Evolutionary conservation across 2,113 vertebrate genomes (phyloP).

Genomic region (zebrafish (Danio rerio)): DNA sequence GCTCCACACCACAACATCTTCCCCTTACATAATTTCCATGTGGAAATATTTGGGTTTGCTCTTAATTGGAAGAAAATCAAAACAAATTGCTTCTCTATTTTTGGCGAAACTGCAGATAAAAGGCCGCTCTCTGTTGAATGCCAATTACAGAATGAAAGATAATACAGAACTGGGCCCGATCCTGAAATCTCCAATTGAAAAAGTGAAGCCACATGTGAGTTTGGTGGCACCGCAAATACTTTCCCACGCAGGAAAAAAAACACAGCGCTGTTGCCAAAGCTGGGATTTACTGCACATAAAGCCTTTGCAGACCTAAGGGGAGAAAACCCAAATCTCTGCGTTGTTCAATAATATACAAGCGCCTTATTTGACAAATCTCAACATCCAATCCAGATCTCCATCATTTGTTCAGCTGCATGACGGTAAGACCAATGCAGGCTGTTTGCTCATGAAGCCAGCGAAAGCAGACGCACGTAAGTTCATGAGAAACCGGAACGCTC

Average conservation of each 20-base stretch:
- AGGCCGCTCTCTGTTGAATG: conserved; percentile 63
- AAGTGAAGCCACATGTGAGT: conserved; percentile 78
- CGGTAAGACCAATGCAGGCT: conserved; percentile 61
- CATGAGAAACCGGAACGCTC: conserved; percentile 67
- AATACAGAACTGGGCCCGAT: conserved; percentile 62
- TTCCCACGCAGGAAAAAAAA: conserved; percentile 68
- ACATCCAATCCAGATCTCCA: conserved; percentile 39
- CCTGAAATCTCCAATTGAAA: conserved; percentile 66
- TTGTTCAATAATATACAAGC: conserved; percentile 29
- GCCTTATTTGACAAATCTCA: conserved; percentile 11
- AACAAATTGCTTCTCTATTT: conserved; percentile 71
- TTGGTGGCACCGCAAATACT: conserved; percentile 71
- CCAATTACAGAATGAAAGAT: conserved; percentile 74
- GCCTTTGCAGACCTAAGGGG: conserved; percentile 58
- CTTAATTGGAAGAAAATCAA: conserved; percentile 67
- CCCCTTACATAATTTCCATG: conserved; percentile 58
- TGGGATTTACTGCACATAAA: conserved; percentile 64
- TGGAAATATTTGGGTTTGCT: conserved; percentile 60
- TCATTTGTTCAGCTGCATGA: conserved; percentile 71
- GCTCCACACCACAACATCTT: conserved; percentile 50
- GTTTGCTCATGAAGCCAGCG: conserved; percentile 59
- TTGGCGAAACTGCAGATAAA: conserved; percentile 68
- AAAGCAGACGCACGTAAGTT: conserved; percentile 61
- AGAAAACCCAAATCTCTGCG: conserved; percentile 51
- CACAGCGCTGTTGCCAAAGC: conserved; percentile 45